phyloP scores from a whole-genome alignment of 2,797 vertebrate species.

The Sebastes minor region DNA sequence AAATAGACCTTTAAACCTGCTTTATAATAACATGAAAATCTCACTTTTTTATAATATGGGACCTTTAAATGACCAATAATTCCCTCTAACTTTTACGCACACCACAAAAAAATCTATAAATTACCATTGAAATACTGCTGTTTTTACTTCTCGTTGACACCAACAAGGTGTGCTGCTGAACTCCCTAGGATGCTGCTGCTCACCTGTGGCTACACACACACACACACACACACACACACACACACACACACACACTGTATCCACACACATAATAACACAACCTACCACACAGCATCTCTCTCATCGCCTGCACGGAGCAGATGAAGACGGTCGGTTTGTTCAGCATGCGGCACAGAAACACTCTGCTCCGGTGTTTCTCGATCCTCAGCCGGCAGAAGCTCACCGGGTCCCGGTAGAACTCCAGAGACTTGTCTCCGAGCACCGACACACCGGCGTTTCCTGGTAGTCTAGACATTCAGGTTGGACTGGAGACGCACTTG shows the following conservation, averaged over 20 bases:
- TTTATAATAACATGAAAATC: too few relatives aligned
- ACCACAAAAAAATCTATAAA: too few relatives aligned
- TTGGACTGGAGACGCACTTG: not conserved
- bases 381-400: conserved; percentile 66
- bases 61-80: not conserved
- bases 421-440: conserved; percentile 75
- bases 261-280: too few relatives aligned
- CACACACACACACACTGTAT: not conserved
- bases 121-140: not conserved
- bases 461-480: conserved; percentile 65
- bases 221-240: too few relatives aligned
- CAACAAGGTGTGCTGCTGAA: not conserved
- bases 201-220: not conserved
- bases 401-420: conserved; percentile 78
- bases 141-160: too few relatives aligned
- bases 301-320: conserved; percentile 66
- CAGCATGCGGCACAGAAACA: conserved; percentile 69
- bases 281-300: conserved; percentile 63
- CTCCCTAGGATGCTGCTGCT: not conserved
- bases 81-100: accelerated
- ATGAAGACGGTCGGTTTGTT: conserved; percentile 73
- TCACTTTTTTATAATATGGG: too few relatives aligned
- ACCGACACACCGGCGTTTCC: conserved; percentile 72
- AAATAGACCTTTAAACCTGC: too few relatives aligned
- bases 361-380: conserved; percentile 66